Evolutionary conservation across 2,797 vertebrate genomes (phyloP), one percentile per base, ranked within the genome.

Genomic region (Amazona ochrocephala): DNA sequence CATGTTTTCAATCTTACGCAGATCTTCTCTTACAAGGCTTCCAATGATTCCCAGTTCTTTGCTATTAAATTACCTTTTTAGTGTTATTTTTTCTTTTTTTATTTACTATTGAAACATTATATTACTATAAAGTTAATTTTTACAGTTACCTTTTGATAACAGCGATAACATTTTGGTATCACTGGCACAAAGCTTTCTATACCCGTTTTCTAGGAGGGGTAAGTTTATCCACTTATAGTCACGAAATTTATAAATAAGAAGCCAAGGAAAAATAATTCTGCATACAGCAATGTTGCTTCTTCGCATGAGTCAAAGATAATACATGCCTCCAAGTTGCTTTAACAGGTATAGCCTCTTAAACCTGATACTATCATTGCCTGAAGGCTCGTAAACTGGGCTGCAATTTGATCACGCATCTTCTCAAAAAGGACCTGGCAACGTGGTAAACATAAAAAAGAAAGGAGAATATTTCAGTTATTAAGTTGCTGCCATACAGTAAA

Each of bases 261-360:
- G 62, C 19, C 45, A 95, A 73, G 45, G 30, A 44, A 81, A 90
- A 90, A 48, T n/a, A 89, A 89, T 84, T 93, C 78, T 67, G 39
- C 39, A 29, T 21, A n/a, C 13, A 78, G 81, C 74, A 94, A 44
- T 47, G 47, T 30, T 84, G 74, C 16, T 64, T 82, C 16, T 64
- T 82, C 37, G 26, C 18, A 89, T 89, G 84, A 90, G 60, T 95
- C 90, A 96, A 44, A 89, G 74, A 62, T 84, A 95, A 95, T 90
- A 79, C 15, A 86, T 84, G 71, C 71, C 84, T 90, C 47, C 77
- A 92, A 90, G 68, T 92, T 77, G 84, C 74, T 84, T 93, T 87
- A 90, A 90, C 77, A 91, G 83, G 85, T 81, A 96, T 20, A 81
- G 80, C 70, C 90, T 95, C 60, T 83, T 73, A 90, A 90, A 87